Evolutionary conservation across 2,797 vertebrate genomes (phyloP), one percentile per base, ranked within the genome.

Genomic region (Lithobates pipiens): DNA sequence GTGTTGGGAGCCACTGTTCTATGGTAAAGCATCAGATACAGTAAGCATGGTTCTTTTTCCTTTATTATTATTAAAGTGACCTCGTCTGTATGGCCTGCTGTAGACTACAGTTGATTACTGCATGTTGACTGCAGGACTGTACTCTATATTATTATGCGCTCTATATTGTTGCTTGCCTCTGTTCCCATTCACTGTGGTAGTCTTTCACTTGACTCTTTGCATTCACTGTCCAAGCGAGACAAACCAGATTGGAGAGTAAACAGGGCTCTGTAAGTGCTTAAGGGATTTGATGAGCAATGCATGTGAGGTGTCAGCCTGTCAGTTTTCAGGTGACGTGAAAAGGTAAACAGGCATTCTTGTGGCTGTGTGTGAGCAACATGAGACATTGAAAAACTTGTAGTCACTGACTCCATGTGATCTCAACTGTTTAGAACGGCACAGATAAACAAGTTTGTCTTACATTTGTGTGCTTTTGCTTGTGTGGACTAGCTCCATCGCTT

Each of bases 231-330:
- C 57, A 83, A 57, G 80, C 29, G 68, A 74, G 42, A 32, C 80
- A 79, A 79, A 86, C 50, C 69, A 83, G 80, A 78, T 86, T 78
- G 42, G 13, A 83, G 67, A 79, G 76, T 61, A 86, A 83, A 86
- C 63, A 83, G 21, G 81, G 70, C 85, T 76, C 73, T 69, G 76
- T 42, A 79, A 79, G 74, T 76, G 23, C 13, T 54, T 74, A 68
- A 44, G 42, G 27, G 32, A 57, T 42, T 21, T 69, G 44, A 25
- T 18, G 72, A 68, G 82, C 68, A 69, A 11, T 74, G 63, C 27
- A 54, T 77, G 75, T 9, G n/a, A 77, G 67, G 83, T 84, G 63
- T 13, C 18, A 61, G 61, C n/a, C 73, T 83, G 75, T 44, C 29
- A 69, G 21, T 67, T 79, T 78, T 77, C 70, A 83, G 80, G 69